Evolutionary conservation across 2,888 invertebrate genomes (phyloP), one percentile per base, ranked within the genome.

Genomic region (Tolmerus cingulatus): DNA sequence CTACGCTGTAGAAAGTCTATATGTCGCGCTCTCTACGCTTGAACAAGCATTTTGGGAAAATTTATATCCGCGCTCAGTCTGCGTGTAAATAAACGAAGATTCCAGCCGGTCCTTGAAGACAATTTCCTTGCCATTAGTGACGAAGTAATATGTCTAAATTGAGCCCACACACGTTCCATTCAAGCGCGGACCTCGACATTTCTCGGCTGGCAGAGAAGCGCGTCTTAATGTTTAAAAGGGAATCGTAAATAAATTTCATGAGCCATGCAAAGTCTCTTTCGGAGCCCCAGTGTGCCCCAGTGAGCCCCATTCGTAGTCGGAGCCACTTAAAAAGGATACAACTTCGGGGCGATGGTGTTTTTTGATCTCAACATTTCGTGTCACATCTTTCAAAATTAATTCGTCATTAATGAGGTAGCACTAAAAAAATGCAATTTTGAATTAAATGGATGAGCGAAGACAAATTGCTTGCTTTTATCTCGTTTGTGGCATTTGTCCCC

Each of bases 351-450:
- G 66, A 34, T 40, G 40, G 34, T 30, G 57, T 74, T 74, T 85
- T 46, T 85, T 85, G 85, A 85, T 85, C 85, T 85, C 43, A 8
- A 43, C 77, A 5, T 2, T 51, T 37, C 37, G 77, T 87, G 87
- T 87, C 87, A 77, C 87, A 87, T 87, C 84, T 84, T 66, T 87
- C 87, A 87, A 87, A 87, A 87, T 85, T 87, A 87, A 84, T 85
- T 85, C 74, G 57, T 84, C 84, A 87, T 87, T 86, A 87, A 87
- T 87, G 85, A 84, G 30, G n/a, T 76, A 66, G 9, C 66, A 84
- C 40, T 77, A 77, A 84, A 87, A n/a, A 57, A 87, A 87, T 43
- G 77, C 77, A 87, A 87, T 87, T 87, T 85, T 84, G 77, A 30
- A 87, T 87, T 85, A 87, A 84, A 87, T 87, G 87, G 87, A 84